A percentile compares a stretch with the other conserved stretches of the same genome.
Conservation (phyloP, 2,113 vertebrate species). For the Enhydra lutris region DNA sequence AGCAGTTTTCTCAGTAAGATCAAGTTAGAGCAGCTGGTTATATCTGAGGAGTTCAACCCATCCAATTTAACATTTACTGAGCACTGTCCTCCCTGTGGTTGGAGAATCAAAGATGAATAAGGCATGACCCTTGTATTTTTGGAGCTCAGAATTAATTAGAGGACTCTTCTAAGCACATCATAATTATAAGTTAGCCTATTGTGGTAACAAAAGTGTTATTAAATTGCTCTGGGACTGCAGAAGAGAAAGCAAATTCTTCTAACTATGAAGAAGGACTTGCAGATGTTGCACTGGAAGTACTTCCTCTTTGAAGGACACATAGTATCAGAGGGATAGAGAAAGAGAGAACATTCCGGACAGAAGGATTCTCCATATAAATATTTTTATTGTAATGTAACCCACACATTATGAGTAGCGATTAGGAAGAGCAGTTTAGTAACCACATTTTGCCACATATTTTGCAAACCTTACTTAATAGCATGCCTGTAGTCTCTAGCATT, state of each 20-base stretch:
- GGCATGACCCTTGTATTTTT: neutral
- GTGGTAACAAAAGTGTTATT: neutral
- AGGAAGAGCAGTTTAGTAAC: neutral
- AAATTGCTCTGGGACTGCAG: neutral
- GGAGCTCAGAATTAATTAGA: neutral
- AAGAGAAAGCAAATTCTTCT: neutral
- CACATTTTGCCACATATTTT: neutral
- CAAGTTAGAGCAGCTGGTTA: neutral
- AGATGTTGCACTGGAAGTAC: neutral
- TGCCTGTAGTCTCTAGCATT: neutral
- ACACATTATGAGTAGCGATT: neutral
- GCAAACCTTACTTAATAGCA: neutral
- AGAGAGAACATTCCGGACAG: neutral
- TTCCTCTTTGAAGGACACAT: neutral
- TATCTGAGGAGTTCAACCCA: neutral
- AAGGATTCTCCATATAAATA: neutral
- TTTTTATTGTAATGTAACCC: neutral
- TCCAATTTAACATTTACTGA: neutral
- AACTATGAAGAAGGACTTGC: neutral
- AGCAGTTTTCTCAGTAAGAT: constrained; percentile 10
- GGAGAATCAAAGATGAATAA: neutral
- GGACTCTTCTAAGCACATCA: neutral
- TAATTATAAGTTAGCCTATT: neutral
- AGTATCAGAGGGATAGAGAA: neutral
- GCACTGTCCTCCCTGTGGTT: neutral